Evolutionary conservation across 2,797 vertebrate genomes (phyloP).

Genomic region (Sebastiscus albofasciatus): DNA sequence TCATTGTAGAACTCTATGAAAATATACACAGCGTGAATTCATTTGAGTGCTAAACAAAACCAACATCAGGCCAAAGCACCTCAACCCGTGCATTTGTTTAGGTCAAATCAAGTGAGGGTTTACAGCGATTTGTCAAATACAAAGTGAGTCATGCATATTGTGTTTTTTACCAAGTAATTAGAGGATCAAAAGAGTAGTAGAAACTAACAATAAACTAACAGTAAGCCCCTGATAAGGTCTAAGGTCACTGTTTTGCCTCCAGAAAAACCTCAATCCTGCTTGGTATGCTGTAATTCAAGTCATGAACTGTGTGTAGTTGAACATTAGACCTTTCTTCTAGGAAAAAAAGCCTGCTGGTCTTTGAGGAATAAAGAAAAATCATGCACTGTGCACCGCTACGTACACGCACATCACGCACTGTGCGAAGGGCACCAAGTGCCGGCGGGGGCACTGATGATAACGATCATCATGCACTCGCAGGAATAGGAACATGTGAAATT

Average conservation of each 20-base stretch:
- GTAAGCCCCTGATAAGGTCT: neutral
- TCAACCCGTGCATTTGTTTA: neutral
- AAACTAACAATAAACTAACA: neutral
- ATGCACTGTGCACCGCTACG: too few species aligned
- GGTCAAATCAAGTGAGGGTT: neutral
- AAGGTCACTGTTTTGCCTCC: constrained; percentile 9
- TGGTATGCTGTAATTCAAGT: neutral
- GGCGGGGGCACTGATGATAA: too few species aligned
- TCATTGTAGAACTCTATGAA: neutral
- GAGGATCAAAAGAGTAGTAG: neutral
- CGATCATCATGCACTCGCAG: too few species aligned
- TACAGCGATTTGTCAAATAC: neutral
- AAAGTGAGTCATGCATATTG: neutral
- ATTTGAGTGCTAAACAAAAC: neutral
- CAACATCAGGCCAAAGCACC: neutral
- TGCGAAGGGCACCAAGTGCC: too few species aligned
- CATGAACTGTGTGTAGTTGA: neutral
- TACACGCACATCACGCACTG: too few species aligned
- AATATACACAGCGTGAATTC: neutral
- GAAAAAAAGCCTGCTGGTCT: constrained; percentile 6
- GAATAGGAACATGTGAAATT: too few species aligned
- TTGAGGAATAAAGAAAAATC: neutral
- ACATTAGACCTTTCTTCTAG: neutral
- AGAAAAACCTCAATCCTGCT: neutral
- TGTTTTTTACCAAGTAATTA: neutral